Evolutionary conservation across 2,113 vertebrate species (phyloP).

Genomic region (Sula dactylatra): DNA sequence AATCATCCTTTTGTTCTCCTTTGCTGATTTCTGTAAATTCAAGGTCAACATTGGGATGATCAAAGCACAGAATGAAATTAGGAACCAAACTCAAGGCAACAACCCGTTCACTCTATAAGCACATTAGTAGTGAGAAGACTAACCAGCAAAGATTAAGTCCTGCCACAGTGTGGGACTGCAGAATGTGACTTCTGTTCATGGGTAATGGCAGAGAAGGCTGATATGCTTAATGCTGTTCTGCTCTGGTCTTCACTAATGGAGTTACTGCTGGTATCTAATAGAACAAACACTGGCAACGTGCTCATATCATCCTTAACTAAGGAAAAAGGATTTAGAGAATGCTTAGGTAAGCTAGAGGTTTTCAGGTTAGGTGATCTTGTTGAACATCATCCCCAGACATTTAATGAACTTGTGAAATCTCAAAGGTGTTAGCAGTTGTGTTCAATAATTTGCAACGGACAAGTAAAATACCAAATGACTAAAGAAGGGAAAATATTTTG

Average conservation of each 20-base stretch:
- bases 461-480: neutral
- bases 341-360: neutral
- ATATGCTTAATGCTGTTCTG: neutral
- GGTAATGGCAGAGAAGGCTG: neutral
- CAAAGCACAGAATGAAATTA: neutral
- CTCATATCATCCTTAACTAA: neutral
- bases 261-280: neutral
- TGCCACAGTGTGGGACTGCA: neutral
- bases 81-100: neutral
- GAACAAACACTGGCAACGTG: neutral
- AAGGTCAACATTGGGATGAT: neutral
- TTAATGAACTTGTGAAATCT: neutral
- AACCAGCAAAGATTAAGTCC: neutral
- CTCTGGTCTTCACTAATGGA: neutral
- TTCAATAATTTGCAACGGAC: neutral
- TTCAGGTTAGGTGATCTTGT: neutral
- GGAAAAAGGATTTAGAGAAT: neutral
- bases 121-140: neutral
- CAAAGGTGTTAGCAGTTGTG: neutral
- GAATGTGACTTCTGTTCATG: neutral
- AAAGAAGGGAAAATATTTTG: neutral
- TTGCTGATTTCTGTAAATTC: neutral
- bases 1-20: neutral
- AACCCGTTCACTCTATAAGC: neutral
- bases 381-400: neutral